Conservation (phyloP, 2,797 vertebrate species). For the Myotis pilosus region DNA sequence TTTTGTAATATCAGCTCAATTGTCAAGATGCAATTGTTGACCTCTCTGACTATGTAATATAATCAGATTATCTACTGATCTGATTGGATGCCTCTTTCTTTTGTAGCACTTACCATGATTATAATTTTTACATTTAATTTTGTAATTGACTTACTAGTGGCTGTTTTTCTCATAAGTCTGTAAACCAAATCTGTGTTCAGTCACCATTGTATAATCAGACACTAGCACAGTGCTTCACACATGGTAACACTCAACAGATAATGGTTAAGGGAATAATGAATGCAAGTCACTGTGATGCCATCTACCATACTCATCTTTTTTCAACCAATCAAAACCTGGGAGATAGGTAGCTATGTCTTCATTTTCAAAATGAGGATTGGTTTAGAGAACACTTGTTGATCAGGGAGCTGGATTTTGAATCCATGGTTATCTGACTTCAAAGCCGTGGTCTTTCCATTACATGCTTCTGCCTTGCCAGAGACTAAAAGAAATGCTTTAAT, state of each 20-base stretch:
- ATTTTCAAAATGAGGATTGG: background rate
- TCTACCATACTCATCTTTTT: background rate
- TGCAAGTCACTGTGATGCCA: background rate
- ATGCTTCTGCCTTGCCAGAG: background rate
- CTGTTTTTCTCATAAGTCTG: background rate
- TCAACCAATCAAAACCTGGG: background rate
- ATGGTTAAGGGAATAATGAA: background rate
- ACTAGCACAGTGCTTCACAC: background rate
- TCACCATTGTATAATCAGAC: background rate
- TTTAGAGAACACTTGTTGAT: background rate
- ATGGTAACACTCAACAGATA: too few relatives aligned
- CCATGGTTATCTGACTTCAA: constrained; percentile 65
- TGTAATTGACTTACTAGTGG: background rate
- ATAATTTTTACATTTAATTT: background rate
- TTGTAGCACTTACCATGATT: background rate
- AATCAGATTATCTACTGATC: background rate
- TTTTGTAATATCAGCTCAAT: background rate
- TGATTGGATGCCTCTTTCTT: background rate
- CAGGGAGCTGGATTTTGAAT: background rate
- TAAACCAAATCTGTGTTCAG: background rate
- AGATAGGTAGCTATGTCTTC: background rate
- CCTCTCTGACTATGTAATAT: background rate
- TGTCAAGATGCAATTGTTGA: background rate
- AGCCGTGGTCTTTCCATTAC: constrained; percentile 31
- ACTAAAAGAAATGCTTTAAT: constrained; percentile 70